These are phyloP conservation scores for Sycobia sp. DNA, from an alignment of 1,140 invertebrate species.

Conservation along the genomic window DNA sequence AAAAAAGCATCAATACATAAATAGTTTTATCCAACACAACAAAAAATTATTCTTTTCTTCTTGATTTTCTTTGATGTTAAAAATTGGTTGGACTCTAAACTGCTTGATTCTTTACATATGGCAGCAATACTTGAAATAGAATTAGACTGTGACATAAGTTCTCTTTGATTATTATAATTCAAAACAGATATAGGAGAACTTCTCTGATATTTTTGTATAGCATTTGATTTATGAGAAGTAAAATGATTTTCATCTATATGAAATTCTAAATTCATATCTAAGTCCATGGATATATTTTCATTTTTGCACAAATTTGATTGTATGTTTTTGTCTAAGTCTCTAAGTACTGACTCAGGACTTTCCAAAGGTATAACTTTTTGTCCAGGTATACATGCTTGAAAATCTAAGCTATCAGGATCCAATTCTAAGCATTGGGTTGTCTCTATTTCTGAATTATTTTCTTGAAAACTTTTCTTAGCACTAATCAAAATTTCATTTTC, in stretches of 20 bases:
- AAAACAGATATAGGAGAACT: background rate
- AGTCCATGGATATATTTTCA: background rate
- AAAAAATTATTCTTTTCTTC: constrained; percentile 38
- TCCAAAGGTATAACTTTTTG: background rate
- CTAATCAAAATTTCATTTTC: constrained; percentile 41
- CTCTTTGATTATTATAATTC: background rate
- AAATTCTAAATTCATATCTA: background rate
- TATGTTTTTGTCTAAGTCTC: background rate
- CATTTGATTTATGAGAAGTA: background rate
- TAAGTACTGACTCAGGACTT: background rate
- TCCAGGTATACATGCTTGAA: background rate
- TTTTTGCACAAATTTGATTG: constrained; percentile 1
- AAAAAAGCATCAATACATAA: background rate
- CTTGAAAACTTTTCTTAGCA: constrained; percentile 33
- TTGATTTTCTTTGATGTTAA: constrained; percentile 20
- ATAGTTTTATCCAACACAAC: constrained; percentile 37
- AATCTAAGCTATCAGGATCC: constrained; percentile 20
- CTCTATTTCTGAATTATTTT: constrained; percentile 13
- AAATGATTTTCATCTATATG: constrained; percentile 10
- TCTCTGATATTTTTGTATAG: background rate
- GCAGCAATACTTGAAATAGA: constrained; percentile 11
- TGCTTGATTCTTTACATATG: background rate
- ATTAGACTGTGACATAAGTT: background rate
- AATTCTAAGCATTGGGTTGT: constrained; percentile 26
- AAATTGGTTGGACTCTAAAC: constrained; percentile 7